A percentile compares a stretch with the other conserved stretches of the same genome.
phyloP scores from a whole-genome alignment of 1,140 invertebrate genomes.

The Agrypnia vestita region DNA sequence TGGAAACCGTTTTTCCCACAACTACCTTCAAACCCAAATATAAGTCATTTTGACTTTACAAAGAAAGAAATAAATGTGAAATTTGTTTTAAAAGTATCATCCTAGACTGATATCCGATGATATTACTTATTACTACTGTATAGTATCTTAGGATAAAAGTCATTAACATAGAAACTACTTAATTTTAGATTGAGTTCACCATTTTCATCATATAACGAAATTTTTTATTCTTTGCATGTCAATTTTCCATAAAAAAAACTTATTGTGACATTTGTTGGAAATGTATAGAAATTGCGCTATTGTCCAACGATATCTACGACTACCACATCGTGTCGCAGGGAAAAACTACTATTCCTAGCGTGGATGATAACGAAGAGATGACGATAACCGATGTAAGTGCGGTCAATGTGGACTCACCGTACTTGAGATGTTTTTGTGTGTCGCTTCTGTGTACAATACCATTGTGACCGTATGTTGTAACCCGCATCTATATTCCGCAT shows the following conservation, averaged over 20 bases:
- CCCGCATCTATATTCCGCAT: no score
- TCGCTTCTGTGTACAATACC: slow-evolving; percentile 13
- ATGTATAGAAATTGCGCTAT: slow-evolving; percentile 64
- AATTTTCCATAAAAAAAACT: slow-evolving; percentile 25
- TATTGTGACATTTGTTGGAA: slow-evolving; percentile 28
- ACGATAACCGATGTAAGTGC: slow-evolving; percentile 90
- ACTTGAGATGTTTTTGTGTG: slow-evolving; percentile 20
- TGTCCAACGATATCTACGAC: slow-evolving; percentile 89
- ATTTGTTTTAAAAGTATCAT: neutral
- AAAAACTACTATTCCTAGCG: slow-evolving; percentile 93
- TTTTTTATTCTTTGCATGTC: neutral
- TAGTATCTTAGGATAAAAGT: no score
- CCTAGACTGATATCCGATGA: no score
- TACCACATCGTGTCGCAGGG: slow-evolving; percentile 98
- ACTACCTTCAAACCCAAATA: neutral
- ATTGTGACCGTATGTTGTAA: no score
- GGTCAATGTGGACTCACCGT: slow-evolving; percentile 52
- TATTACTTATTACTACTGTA: no score
- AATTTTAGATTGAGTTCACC: no score
- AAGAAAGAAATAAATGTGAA: neutral
- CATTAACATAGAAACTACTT: no score
- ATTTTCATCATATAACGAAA: neutral
- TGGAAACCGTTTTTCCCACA: no score
- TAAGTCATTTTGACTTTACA: no score
- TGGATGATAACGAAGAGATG: slow-evolving; percentile 98